phyloP scores from a whole-genome alignment of 2,113 vertebrate species.

The Neofelis nebulosa region DNA sequence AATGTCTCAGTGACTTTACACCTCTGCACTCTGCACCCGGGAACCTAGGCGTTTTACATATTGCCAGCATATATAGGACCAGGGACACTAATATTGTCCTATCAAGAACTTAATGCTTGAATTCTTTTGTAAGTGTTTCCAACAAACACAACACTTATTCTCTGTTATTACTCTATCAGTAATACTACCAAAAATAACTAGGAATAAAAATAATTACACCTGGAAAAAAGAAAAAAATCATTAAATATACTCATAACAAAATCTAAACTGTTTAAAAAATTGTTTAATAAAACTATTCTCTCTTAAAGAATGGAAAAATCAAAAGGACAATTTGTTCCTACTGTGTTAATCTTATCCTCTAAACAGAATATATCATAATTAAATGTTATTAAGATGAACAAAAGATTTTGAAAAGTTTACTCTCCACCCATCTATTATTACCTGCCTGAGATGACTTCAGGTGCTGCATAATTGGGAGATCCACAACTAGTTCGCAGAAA shows the following conservation, averaged over 20 bases:
- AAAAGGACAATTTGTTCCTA: background rate
- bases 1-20: background rate
- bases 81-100: background rate
- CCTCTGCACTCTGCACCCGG: background rate
- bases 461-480: conserved; percentile 98
- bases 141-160: background rate
- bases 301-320: background rate
- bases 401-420: background rate
- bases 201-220: background rate
- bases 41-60: background rate
- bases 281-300: background rate
- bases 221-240: too few relatives aligned
- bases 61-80: background rate
- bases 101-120: background rate
- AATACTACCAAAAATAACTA: background rate
- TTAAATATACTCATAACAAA: background rate
- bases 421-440: conserved; percentile 70
- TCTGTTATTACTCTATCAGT: background rate
- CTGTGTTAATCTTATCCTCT: background rate
- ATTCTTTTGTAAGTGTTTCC: background rate
- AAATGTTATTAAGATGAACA: background rate
- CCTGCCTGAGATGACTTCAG: conserved; percentile 99
- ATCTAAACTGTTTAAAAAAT: background rate
- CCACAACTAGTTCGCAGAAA: conserved; percentile 98
- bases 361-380: background rate